Evolutionary conservation across 2,888 invertebrate genomes (phyloP).

Genomic region (Parasteatoda lunata): DNA sequence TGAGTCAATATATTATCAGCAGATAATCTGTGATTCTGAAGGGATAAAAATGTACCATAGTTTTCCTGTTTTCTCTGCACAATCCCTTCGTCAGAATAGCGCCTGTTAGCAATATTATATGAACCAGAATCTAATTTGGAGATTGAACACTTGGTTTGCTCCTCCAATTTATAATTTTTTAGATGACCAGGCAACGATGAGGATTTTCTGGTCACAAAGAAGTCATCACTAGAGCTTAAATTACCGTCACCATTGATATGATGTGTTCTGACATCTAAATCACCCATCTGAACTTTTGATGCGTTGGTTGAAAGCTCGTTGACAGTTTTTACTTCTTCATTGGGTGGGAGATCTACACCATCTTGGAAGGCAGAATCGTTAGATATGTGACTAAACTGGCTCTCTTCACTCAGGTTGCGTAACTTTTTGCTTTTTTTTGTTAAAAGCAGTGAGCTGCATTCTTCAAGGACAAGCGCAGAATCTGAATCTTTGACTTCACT

Average conservation of each 20-base stretch:
- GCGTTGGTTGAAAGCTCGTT: background rate
- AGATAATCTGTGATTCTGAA: conserved; percentile 33
- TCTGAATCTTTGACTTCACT: conserved; percentile 91
- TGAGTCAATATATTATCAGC: conserved; percentile 32
- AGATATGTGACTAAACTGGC: background rate
- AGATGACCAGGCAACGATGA: conserved; percentile 34
- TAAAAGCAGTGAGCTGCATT: conserved; percentile 72
- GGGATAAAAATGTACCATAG: conserved; percentile 21
- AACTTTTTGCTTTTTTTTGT: background rate
- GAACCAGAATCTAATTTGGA: conserved; percentile 26
- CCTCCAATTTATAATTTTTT: conserved; percentile 34
- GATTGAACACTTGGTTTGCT: conserved; percentile 18
- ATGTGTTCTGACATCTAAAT: background rate
- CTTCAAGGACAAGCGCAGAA: conserved; percentile 80
- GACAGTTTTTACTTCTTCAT: background rate
- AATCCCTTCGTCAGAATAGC: conserved; percentile 58
- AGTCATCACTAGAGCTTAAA: conserved; percentile 61
- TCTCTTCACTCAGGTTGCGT: conserved; percentile 8
- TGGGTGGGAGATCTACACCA: background rate
- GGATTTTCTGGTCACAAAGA: conserved; percentile 55
- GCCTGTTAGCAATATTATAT: conserved; percentile 13
- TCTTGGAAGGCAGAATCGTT: conserved; percentile 4
- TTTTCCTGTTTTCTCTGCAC: conserved; percentile 7
- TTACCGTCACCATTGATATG: conserved; percentile 15
- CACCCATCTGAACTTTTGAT: background rate